Conservation (phyloP, 92 coral and sea anemone genomes). For the Phymanthus crucifer region DNA sequence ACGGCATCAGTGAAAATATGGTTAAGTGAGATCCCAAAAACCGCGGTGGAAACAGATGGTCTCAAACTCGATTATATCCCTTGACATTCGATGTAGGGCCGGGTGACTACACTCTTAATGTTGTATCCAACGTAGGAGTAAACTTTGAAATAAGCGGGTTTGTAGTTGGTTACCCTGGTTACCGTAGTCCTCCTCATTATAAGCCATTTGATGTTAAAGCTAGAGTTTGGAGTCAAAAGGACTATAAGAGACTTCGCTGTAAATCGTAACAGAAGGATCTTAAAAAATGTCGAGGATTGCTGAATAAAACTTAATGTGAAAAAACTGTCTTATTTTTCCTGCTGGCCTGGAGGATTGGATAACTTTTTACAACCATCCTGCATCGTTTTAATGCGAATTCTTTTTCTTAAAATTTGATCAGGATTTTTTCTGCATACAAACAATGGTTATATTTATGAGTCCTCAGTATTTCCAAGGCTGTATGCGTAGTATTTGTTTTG, state of each 20-base stretch:
- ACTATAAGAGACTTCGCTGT: conserved; percentile 5
- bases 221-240: conserved; percentile 37
- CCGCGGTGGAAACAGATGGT: conserved; percentile 34
- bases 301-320: too few species aligned
- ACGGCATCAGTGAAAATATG: conserved; percentile 19
- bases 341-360: too few species aligned
- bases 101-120: conserved; percentile 39
- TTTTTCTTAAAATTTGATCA: too few species aligned
- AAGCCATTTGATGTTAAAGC: conserved; percentile 38
- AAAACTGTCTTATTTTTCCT: too few species aligned
- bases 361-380: too few species aligned
- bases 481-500: background rate
- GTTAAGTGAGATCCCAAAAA: conserved; percentile 25
- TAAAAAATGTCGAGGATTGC: too few species aligned
- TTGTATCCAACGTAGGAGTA: conserved; percentile 16
- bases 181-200: conserved; percentile 29
- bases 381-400: too few species aligned
- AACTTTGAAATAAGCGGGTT: conserved; percentile 32
- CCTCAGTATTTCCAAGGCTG: background rate
- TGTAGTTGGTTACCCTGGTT: conserved; percentile 40
- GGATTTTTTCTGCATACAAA: background rate
- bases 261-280: background rate
- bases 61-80: conserved; percentile 49
- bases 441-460: background rate
- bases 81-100: conserved; percentile 33